Percentiles rank a stretch among this genome's conserved stretches.
Evolutionary conservation across 2,888 invertebrate genomes (phyloP).

Genomic region (Mesorhabditis sp.): DNA sequence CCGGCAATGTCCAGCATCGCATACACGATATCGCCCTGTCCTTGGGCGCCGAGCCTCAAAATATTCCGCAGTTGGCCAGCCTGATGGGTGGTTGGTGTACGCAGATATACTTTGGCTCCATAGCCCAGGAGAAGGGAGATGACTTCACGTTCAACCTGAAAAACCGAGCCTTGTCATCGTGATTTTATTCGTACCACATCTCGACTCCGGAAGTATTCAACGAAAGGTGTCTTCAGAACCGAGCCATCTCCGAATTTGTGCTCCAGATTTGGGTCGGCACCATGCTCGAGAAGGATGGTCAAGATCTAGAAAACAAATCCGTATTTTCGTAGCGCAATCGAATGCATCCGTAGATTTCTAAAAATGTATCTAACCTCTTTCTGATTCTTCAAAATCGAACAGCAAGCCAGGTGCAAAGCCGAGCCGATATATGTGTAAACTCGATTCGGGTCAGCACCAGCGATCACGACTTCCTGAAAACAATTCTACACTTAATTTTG

Average conservation of each 20-base stretch:
- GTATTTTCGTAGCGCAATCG: background rate
- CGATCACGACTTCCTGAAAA: slow-evolving; percentile 59
- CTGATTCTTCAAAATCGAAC: slow-evolving; percentile 44
- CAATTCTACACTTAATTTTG: slow-evolving; percentile 23
- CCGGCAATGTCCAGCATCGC: slow-evolving; percentile 38
- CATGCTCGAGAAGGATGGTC: slow-evolving; percentile 33
- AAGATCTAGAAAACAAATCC: slow-evolving; percentile 30
- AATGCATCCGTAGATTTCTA: background rate
- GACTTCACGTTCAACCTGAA: slow-evolving; percentile 33
- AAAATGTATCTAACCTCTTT: slow-evolving; percentile 7
- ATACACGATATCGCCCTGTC: slow-evolving; percentile 25
- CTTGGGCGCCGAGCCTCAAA: background rate
- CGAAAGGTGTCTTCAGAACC: slow-evolving; percentile 49
- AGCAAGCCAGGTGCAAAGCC: slow-evolving; percentile 60
- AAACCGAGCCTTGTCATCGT: slow-evolving; percentile 9
- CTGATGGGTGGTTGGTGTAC: slow-evolving; percentile 36
- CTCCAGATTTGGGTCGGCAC: slow-evolving; percentile 48
- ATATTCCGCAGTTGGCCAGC: slow-evolving; percentile 42
- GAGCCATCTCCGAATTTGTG: slow-evolving; percentile 40
- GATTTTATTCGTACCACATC: slow-evolving; percentile 23
- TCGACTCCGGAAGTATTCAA: slow-evolving; percentile 30
- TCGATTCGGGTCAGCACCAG: slow-evolving; percentile 62
- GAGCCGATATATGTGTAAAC: slow-evolving; percentile 59
- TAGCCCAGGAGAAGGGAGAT: slow-evolving; percentile 41
- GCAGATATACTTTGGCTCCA: slow-evolving; percentile 46